phyloP scores from a whole-genome alignment of 2,113 vertebrate genomes.

The Caloenas nicobarica region DNA sequence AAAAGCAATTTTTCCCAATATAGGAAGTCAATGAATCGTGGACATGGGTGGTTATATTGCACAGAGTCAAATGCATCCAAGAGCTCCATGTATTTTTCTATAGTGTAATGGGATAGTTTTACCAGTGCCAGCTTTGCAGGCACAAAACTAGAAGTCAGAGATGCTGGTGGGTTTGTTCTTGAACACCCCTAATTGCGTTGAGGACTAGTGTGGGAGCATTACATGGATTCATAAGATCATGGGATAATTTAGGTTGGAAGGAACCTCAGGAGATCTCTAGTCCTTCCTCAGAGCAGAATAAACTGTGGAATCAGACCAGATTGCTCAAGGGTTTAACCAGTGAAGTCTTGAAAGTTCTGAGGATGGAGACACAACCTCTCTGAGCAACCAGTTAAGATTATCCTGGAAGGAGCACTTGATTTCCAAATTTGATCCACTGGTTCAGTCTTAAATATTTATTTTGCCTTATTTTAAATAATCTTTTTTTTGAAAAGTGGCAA shows the following conservation, averaged over 20 bases:
- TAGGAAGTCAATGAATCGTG: not conserved
- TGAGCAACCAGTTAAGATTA: not conserved
- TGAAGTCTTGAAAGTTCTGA: not conserved
- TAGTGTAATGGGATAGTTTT: not conserved
- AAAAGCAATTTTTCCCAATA: not conserved
- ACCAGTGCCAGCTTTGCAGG: not conserved
- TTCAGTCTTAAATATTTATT: not conserved
- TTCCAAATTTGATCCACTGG: not conserved
- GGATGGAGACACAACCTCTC: not conserved
- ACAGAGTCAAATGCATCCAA: not conserved
- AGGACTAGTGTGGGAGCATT: not conserved
- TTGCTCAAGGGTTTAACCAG: not conserved
- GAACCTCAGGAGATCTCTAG: not conserved
- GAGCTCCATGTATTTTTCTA: fast-evolving
- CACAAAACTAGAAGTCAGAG: not conserved
- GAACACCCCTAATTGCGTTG: not conserved
- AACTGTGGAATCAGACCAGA: not conserved
- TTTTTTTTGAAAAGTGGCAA: not conserved
- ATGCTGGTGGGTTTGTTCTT: not conserved
- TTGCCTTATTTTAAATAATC: not conserved
- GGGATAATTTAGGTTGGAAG: not conserved
- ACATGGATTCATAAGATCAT: not conserved
- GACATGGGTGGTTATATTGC: fast-evolving
- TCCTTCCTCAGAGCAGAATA: not conserved
- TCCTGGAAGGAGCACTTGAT: not conserved